phyloP scores from a whole-genome alignment of 2,113 vertebrate genomes.

The Campylorhamphus procurvoides region DNA sequence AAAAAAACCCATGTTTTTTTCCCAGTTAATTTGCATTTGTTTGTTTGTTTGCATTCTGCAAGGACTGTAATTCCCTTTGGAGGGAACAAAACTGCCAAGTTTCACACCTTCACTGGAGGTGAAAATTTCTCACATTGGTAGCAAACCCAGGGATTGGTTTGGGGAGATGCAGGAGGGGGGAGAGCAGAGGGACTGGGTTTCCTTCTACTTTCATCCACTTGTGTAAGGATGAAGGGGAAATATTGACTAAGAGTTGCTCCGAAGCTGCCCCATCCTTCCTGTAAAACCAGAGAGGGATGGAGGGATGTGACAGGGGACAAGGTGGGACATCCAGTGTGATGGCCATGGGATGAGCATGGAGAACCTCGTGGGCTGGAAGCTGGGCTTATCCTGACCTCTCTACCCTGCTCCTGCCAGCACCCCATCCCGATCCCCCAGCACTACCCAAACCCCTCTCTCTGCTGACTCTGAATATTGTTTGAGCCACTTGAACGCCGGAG shows the following conservation, averaged over 20 bases:
- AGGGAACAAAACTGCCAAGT: conserved; percentile 49
- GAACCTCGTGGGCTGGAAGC: background rate
- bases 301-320: background rate
- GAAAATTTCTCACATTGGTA: conserved; percentile 65
- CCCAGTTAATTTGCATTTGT: conserved; percentile 49
- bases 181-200: background rate
- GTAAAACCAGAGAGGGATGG: background rate
- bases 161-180: background rate
- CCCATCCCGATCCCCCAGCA: rapidly evolving
- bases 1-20: background rate
- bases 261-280: background rate
- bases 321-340: background rate
- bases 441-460: background rate
- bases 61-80: conserved; percentile 41
- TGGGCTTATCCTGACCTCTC: background rate
- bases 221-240: background rate
- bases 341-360: rapidly evolving
- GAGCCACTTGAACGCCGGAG: background rate
- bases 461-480: background rate
- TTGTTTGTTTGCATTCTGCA: conserved; percentile 60
- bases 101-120: conserved; percentile 69
- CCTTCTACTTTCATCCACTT: conserved; percentile 20
- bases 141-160: conserved; percentile 18
- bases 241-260: background rate
- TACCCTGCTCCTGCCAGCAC: background rate